phyloP scores from a whole-genome alignment of 2,797 vertebrate species.

The Labeo calbasu region DNA sequence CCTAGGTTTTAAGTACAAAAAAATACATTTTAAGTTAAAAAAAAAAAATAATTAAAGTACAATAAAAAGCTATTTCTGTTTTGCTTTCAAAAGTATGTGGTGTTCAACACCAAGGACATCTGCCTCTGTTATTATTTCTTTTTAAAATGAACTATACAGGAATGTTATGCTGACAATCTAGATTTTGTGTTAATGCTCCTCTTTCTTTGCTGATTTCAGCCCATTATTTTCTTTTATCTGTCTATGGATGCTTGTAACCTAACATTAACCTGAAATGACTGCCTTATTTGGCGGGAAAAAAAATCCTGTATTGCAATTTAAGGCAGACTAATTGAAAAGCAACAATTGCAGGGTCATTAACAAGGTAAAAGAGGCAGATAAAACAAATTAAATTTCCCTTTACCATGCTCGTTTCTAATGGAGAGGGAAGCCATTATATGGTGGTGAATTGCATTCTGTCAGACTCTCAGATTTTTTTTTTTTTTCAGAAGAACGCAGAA shows the following conservation, averaged over 20 bases:
- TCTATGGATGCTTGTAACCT: constrained; percentile 61
- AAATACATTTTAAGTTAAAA: no score
- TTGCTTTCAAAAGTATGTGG: neutral
- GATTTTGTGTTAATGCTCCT: constrained; percentile 14
- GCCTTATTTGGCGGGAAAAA: constrained; percentile 54
- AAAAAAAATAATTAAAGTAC: no score
- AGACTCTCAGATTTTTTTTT: neutral
- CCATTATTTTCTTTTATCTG: constrained; percentile 55
- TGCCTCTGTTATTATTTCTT: neutral
- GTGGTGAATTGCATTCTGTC: constrained; percentile 51
- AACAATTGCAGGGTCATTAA: constrained; percentile 58
- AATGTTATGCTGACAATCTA: neutral
- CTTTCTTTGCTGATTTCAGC: constrained; percentile 55
- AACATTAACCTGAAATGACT: constrained; percentile 60
- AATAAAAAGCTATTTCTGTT: neutral
- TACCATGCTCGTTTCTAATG: constrained; percentile 57
- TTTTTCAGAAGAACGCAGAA: neutral
- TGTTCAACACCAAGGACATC: neutral
- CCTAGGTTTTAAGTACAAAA: no score
- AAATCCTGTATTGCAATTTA: constrained; percentile 63
- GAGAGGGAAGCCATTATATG: constrained; percentile 58
- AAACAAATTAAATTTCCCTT: constrained; percentile 63
- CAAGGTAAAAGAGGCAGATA: constrained; percentile 52
- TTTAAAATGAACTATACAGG: neutral
- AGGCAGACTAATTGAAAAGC: constrained; percentile 69